Conservation (phyloP, 2,797 vertebrate species). For the Anguilla obscura region DNA sequence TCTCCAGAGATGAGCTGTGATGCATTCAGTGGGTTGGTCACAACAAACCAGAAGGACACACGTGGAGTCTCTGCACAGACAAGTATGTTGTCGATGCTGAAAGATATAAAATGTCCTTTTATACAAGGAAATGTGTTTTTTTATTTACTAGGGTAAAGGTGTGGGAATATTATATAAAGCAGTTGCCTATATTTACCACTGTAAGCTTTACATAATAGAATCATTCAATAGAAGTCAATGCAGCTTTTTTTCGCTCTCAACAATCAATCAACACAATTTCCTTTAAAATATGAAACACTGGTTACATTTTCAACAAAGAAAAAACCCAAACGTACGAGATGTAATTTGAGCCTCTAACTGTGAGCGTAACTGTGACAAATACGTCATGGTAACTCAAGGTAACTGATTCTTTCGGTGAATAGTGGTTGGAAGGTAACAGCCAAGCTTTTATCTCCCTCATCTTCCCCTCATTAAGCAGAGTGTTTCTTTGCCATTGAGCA, state of each 20-base stretch:
- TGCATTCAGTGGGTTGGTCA: conserved; percentile 39
- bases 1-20: conserved; percentile 17
- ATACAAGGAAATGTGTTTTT: not conserved
- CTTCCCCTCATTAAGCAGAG: not conserved
- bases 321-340: not conserved
- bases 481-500: not conserved
- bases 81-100: conserved; percentile 63
- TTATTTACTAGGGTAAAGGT: not conserved
- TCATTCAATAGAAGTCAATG: not conserved
- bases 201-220: not conserved
- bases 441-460: not conserved
- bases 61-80: conserved; percentile 63
- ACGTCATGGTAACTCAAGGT: not conserved
- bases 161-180: not conserved
- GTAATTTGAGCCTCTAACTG: not conserved
- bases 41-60: conserved; percentile 78
- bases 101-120: not conserved
- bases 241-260: not conserved
- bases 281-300: not conserved
- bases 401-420: not conserved
- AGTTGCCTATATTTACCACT: not conserved
- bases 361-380: not conserved
- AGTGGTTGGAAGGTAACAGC: not conserved
- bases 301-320: not conserved
- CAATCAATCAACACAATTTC: not conserved